Base-by-base conservation (phyloP, 1,140 invertebrate genomes). In the Plectrocnemia conspersa region DNA sequence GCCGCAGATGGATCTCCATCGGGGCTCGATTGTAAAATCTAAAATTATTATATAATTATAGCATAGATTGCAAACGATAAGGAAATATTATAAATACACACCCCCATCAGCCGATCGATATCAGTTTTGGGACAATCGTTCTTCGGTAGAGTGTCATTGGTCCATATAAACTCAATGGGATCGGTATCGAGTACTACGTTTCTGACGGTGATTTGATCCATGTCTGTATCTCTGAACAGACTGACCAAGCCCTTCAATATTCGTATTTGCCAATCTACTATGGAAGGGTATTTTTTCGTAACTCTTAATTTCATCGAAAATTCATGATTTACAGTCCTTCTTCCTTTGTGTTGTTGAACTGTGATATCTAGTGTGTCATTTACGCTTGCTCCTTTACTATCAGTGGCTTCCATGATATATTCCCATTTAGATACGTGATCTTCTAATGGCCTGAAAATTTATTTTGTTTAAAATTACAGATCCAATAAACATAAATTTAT, bases 371-470 rank as follows among this genome's bases (percentile, higher is more conserved):
- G 71, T 0, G 76, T 78, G 29, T 90, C 88, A 9, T 80, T 76
- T 0, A 82, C 83, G 2, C 76, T 79, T 5, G 78, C 75, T 10
- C 87, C 88, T 58, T 84, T 82, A 52, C 78, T 85, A 67, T 93
- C 90, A 1, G 79, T 79, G 10, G 90, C 91, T 63, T 85, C 79
- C 1, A 93, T 67, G 53, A 82, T 77, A 68, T 88, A 92, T 64
- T 81, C 77, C 84, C 88, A 92, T 50, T 82, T 82, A n/a, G 89
- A 91, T 52, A 92, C 84, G 60, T 91, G 78, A 36, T 88, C 81
- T 63, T 91, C 88, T 21, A 92, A 70, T n/a, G 91, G 90, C 50
- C 88, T 90, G 65, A 19, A 67, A 76, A 61, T 15, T 13, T n/a
- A n/a, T 25, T 25, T 45, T 45, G 27, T 25, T 25, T 25, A 25